Percentiles rank a stretch among this genome's conserved stretches.
Evolutionary conservation across 2,113 vertebrate genomes (phyloP).

Genomic region (Poeciliopsis retropinna): DNA sequence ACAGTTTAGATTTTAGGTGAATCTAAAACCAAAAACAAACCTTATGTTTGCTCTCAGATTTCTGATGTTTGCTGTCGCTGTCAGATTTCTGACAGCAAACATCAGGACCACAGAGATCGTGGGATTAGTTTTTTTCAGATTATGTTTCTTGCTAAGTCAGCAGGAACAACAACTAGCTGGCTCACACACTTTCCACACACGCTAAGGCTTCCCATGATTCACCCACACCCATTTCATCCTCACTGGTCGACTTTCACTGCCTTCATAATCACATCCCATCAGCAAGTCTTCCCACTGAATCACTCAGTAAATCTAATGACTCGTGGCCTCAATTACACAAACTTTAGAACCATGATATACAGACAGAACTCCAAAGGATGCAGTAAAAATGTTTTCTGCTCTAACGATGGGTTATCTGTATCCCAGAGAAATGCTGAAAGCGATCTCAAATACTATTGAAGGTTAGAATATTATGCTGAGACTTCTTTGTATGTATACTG

Average conservation of each 20-base stretch:
- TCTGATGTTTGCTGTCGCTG: too few species aligned
- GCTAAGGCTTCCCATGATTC: conserved; percentile 35
- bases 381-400: not conserved
- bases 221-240: conserved; percentile 18
- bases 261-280: conserved; percentile 32
- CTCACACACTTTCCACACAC: conserved; percentile 8
- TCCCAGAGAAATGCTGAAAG: not conserved
- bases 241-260: conserved; percentile 46
- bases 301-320: conserved; percentile 58
- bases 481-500: too few species aligned
- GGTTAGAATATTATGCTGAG: not conserved
- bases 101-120: not conserved
- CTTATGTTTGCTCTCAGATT: too few species aligned
- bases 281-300: conserved; percentile 36
- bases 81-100: not conserved
- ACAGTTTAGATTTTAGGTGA: too few species aligned
- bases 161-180: not conserved
- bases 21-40: too few species aligned
- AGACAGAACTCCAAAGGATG: conserved; percentile 11
- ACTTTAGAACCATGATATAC: conserved; percentile 42
- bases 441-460: not conserved
- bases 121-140: not conserved
- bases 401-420: not conserved
- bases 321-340: conserved; percentile 38
- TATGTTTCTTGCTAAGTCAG: not conserved